These are phyloP conservation scores for Rhabdomys dilectus DNA, from an alignment of 2,113 vertebrate species.

Conservation along the genomic window DNA sequence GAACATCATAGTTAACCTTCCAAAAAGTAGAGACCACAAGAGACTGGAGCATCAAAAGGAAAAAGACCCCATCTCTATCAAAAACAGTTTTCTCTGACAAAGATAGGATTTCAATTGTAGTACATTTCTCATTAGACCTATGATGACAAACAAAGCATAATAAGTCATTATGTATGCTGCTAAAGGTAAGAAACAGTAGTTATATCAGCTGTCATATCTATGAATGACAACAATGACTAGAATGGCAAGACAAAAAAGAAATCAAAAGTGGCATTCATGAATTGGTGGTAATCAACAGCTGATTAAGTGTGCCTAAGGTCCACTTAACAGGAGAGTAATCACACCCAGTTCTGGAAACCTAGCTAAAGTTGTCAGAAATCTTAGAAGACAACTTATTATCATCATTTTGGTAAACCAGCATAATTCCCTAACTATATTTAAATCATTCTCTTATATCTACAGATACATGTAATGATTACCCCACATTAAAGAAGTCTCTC, in stretches of 20 bases:
- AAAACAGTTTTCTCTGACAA: background rate
- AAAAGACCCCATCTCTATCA: background rate
- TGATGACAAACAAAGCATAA: background rate
- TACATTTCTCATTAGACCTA: background rate
- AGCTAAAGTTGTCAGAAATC: background rate
- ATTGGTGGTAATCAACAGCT: background rate
- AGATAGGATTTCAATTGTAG: background rate
- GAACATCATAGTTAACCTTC: background rate
- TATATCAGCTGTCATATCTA: background rate
- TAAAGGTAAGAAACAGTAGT: background rate
- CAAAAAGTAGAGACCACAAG: background rate
- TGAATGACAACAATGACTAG: background rate
- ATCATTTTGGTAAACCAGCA: background rate
- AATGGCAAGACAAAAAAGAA: background rate
- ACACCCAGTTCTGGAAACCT: background rate
- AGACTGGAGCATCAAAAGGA: background rate
- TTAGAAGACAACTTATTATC: background rate
- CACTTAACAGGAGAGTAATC: background rate
- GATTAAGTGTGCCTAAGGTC: background rate
- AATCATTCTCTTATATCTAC: background rate
- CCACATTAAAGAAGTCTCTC: background rate
- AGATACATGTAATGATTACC: background rate
- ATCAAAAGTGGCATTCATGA: background rate
- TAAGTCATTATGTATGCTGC: background rate
- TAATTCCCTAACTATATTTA: background rate